Base-by-base conservation (phyloP, 2,888 invertebrate species). In the Agrochola circellaris region DNA sequence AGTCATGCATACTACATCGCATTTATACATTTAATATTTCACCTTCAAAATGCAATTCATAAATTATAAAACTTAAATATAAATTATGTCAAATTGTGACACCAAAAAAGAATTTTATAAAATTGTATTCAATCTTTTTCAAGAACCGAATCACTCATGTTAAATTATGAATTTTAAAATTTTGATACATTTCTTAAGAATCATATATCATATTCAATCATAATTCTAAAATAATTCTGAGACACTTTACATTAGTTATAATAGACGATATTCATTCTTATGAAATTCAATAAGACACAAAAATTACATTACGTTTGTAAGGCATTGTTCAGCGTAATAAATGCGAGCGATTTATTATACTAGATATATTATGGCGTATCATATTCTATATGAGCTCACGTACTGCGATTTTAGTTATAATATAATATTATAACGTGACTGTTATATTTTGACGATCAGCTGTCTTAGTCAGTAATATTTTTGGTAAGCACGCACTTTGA, bases 1-100 rank as follows among this genome's bases (percentile, higher is more conserved):
- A 88, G 89, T 80, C 90, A 89, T 90, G 85, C 89, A 88, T 83
- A 84, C 84, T 83, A 84, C 84, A 83, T 74, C 70, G 70, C 80
- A 79, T 69, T 86, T 77, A 68, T 64, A 77, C 65, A 71, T 74
- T 54, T 65, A 61, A 64, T 68, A 23, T 51, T 42, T 69, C 62
- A 34, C 15, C 70, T 64, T 70, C 17, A 30, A 84, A 83, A 77
- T 79, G 75, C 64, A 75, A 75, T 73, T 66, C 34, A 79, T 79
- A 73, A 82, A 68, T 74, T 60, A 79, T 34, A 64, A 67, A 67
- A 79, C 54, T 68, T 64, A 81, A 15, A 80, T 67, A 23, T 64
- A 48, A 61, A 67, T 75, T 65, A 60, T 70, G 30, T 58, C 13
- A n/a, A 82, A 74, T 64, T 23, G 38, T 64, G 65, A 51, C 26